Evolutionary conservation across 2,113 vertebrate genomes (phyloP).

Genomic region (Alethe diademata): DNA sequence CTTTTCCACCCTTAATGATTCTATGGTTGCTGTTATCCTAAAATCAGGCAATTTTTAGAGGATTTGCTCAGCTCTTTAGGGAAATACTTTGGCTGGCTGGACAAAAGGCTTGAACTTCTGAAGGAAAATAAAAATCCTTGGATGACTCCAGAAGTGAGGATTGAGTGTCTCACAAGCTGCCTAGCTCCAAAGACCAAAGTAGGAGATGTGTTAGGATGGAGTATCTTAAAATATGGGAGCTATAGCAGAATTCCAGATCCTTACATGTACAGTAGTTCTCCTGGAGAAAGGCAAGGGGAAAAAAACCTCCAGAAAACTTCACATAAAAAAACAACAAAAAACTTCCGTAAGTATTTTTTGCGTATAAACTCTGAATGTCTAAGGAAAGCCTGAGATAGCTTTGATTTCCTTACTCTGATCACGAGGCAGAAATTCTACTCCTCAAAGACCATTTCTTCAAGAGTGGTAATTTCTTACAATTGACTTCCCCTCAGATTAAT

Average conservation of each 20-base stretch:
- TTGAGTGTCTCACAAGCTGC: background rate
- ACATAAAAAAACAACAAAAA: background rate
- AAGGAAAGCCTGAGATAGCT: background rate
- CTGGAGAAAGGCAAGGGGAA: background rate
- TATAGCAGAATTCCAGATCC: background rate
- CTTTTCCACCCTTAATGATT: background rate
- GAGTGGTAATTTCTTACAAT: background rate
- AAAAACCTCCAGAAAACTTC: background rate
- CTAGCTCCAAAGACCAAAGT: background rate
- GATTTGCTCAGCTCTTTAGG: background rate
- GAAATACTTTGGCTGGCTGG: background rate
- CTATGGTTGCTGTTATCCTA: background rate
- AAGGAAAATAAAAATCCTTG: background rate
- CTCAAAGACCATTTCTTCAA: background rate
- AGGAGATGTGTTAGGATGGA: background rate
- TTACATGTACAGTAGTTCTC: fast-evolving
- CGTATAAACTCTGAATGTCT: background rate
- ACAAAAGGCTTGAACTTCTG: background rate
- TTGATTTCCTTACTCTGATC: background rate
- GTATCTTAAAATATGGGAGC: background rate
- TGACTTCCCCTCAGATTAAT: background rate
- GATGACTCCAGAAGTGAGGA: background rate
- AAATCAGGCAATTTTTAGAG: background rate
- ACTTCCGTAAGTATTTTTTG: background rate
- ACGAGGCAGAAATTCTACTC: background rate